Percentiles rank a stretch among this genome's conserved stretches.
Evolutionary conservation across 2,113 vertebrate species (phyloP).

Genomic region (Mastomys coucha): DNA sequence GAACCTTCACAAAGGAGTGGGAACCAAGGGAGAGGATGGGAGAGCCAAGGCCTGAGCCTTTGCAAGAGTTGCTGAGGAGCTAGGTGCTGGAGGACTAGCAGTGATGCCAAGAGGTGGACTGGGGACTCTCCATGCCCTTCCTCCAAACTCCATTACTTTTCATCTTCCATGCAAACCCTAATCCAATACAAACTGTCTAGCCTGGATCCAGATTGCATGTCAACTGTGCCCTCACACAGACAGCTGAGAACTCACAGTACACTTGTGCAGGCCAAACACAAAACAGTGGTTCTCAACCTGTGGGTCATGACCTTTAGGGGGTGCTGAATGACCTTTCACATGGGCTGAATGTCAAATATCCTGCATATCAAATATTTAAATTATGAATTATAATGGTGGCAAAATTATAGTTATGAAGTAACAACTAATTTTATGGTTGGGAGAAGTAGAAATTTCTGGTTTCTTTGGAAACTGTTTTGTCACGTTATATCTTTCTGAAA

Average conservation of each 20-base stretch:
- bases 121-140: background rate
- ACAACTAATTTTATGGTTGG: background rate
- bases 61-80: background rate
- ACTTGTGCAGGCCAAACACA: background rate
- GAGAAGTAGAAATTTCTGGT: too few relatives aligned
- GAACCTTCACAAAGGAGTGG: background rate
- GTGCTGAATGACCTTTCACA: background rate
- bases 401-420: background rate
- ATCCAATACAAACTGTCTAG: background rate
- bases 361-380: background rate
- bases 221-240: background rate
- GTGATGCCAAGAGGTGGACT: background rate
- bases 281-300: background rate
- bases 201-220: rapidly evolving
- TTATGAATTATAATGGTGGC: background rate
- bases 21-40: background rate
- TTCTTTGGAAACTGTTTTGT: too few relatives aligned
- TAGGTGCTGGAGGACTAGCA: background rate
- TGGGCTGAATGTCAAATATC: background rate
- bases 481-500: too few relatives aligned
- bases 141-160: background rate
- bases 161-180: background rate
- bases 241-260: background rate
- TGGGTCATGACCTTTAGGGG: background rate
- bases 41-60: background rate